phyloP scores from a whole-genome alignment of 2,888 invertebrate genomes.

The Dryocosmus kuriphilus region DNA sequence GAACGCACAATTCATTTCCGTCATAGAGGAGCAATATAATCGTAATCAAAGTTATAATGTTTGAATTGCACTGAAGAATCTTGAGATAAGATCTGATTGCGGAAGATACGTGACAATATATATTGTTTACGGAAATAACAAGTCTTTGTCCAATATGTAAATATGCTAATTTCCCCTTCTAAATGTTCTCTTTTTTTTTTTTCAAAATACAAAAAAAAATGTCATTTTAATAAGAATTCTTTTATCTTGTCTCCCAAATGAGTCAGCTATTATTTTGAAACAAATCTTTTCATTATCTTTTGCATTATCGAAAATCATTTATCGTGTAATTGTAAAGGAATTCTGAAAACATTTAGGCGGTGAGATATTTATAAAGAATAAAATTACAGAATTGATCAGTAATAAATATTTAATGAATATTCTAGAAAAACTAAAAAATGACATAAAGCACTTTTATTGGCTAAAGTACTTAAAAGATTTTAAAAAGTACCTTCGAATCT shows the following conservation, averaged over 20 bases:
- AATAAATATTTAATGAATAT: too few species aligned
- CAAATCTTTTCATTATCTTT: neutral
- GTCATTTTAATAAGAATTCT: neutral
- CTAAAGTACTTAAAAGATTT: too few species aligned
- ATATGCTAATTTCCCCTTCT: neutral
- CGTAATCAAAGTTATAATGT: conserved; percentile 18
- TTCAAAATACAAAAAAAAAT: neutral
- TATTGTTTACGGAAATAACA: neutral
- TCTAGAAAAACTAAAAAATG: too few species aligned
- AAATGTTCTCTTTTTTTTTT: neutral
- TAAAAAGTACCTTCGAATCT: conserved; percentile 74
- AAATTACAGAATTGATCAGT: neutral
- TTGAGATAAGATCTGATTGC: conserved; percentile 10
- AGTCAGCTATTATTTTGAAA: neutral
- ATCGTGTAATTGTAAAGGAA: neutral
- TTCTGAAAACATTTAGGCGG: neutral
- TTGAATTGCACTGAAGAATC: conserved; percentile 7
- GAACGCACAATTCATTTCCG: conserved; percentile 9
- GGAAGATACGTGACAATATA: conserved; percentile 8
- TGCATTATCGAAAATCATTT: neutral
- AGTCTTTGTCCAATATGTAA: neutral
- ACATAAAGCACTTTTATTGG: too few species aligned
- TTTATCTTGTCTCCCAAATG: neutral
- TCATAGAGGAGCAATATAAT: neutral
- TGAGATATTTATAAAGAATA: conserved; percentile 31